A percentile compares a stretch with the other conserved stretches of the same genome.
These are phyloP conservation scores for Tangara arthus DNA, from an alignment of 2,797 vertebrate species.

Conservation along the genomic window DNA sequence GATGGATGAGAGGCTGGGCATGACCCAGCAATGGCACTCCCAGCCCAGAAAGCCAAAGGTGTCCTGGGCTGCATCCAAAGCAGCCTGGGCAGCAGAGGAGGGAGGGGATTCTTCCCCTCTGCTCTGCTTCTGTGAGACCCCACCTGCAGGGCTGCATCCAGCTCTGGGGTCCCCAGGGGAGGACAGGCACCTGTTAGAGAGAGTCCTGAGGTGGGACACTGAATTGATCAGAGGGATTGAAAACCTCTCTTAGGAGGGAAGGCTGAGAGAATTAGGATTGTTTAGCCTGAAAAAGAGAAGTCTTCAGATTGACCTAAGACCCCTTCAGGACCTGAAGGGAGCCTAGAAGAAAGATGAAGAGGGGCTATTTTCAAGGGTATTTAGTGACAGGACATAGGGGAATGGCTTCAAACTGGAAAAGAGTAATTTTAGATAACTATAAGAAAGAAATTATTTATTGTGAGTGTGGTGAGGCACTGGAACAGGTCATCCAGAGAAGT, in stretches of 20 bases:
- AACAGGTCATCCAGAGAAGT: neutral
- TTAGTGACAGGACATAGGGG: neutral
- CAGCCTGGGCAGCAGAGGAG: neutral
- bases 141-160: neutral
- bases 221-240: neutral
- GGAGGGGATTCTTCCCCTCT: neutral
- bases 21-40: neutral
- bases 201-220: neutral
- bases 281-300: neutral
- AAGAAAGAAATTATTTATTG: neutral
- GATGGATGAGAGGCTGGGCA: neutral
- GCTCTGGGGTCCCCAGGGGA: neutral
- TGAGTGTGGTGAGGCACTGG: neutral
- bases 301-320: neutral
- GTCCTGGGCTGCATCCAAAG: neutral
- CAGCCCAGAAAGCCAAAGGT: neutral
- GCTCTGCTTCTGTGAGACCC: neutral
- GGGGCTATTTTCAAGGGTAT: neutral
- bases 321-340: neutral
- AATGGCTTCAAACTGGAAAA: neutral
- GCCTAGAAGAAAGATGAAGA: neutral
- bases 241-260: neutral
- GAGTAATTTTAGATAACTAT: neutral
- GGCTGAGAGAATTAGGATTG: neutral
- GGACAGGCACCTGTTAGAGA: accelerated